Conservation (phyloP, 1,140 invertebrate species). For the Aethina tumida region DNA sequence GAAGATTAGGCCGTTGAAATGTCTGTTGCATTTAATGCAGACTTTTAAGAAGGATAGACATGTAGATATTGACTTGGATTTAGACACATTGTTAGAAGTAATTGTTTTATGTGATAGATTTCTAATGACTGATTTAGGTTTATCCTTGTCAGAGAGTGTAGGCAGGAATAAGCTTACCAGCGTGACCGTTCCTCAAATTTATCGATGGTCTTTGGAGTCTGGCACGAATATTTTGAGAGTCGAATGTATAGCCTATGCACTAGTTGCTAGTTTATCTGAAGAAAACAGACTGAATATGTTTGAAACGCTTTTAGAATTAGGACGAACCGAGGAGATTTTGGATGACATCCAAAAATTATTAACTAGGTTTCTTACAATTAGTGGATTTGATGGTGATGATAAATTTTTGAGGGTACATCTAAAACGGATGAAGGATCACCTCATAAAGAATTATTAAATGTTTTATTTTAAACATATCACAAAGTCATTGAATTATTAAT, state of each 20-base stretch:
- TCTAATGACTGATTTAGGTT: constrained; percentile 47
- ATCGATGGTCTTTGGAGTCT: constrained; percentile 45
- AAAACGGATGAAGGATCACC: too few species aligned
- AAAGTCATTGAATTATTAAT: too few species aligned
- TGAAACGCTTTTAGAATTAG: constrained; percentile 25
- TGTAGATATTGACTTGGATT: constrained; percentile 34
- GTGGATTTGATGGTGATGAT: too few species aligned
- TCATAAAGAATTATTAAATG: too few species aligned
- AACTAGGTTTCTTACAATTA: constrained; percentile 14
- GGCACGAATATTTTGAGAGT: constrained; percentile 45
- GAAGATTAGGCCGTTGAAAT: constrained; percentile 43
- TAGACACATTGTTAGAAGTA: constrained; percentile 52
- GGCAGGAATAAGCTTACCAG: constrained; percentile 38
- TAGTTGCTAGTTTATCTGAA: constrained; percentile 40
- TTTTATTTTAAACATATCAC: too few species aligned
- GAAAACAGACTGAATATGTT: constrained; percentile 32
- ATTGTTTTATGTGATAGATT: constrained; percentile 54
- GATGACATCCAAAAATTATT: constrained; percentile 30
- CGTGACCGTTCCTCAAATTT: constrained; percentile 41
- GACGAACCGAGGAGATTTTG: constrained; percentile 25
- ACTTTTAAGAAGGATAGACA: constrained; percentile 27
- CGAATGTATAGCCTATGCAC: constrained; percentile 43
- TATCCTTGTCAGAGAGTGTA: constrained; percentile 43
- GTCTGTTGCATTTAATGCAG: constrained; percentile 42
- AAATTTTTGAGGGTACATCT: too few species aligned